Base-by-base conservation (phyloP, 2,113 vertebrate genomes). In the Nannospalax galili region DNA sequence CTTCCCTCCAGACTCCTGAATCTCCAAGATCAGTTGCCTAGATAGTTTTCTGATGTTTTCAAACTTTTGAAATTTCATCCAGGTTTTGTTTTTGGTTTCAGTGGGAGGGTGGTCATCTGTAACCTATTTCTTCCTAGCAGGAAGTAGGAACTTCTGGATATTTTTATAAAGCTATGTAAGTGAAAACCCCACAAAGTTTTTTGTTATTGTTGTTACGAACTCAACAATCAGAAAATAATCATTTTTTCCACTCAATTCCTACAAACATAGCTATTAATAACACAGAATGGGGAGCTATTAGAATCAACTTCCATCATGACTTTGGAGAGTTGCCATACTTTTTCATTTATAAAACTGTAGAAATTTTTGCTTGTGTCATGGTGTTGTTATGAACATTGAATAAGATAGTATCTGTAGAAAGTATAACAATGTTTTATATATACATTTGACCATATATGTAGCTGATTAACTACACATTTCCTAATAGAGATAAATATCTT, bases 31-130 rank as follows among this genome's bases (percentile, higher is more conserved):
- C 73, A 7, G 37, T 69, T 84, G 72, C 45, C 35, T 73, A 88
- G 37, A 81, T 81, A 80, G 73, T 40, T 86, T 84, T 92, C 92
- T 86, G 58, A 37, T 84, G 56, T 84, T 67, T 87, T 94, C 24
- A 45, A 90, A 91, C 74, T 67, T 88, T 88, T 40, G 26, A 92
- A 77, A 4, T 93, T 84, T 64, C 69, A 58, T 74, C 60, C 20
- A 85, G 75, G 7, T 94, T 93, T 92, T 92, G 80, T 70, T 90
- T 93, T 92, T 93, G 60, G 37, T 88, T 11, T 84, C 78, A 90
- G 81, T 77, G 26, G 65, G 60, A 92, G 56, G 48, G 24, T 85
- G 78, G 62, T 95, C 67, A 81, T 45, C 77, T 84, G 95, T 24
- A 90, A 73, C 32, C 69, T 72, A n/a, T 62, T 62, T 94, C 64